phyloP scores from a whole-genome alignment of 2,797 vertebrate genomes.

The Chloroceryle inda region DNA sequence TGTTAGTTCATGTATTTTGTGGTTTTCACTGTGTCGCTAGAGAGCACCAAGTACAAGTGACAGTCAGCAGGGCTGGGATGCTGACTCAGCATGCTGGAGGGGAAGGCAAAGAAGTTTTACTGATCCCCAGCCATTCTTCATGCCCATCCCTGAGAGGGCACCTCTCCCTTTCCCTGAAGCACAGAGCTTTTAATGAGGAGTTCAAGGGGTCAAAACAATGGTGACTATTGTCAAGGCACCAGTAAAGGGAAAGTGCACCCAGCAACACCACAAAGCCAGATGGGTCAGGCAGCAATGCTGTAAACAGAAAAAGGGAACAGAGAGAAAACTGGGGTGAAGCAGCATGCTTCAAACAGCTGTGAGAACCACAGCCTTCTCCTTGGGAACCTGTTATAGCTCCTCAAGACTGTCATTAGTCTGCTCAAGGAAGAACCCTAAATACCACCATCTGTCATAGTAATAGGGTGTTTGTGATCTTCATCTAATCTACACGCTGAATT shows the following conservation, averaged over 20 bases:
- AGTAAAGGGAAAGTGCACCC: not conserved
- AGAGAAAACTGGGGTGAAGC: not conserved
- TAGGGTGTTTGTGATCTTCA: not conserved
- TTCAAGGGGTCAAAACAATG: not conserved
- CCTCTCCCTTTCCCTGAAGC: not conserved
- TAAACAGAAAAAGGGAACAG: slow-evolving; percentile 32
- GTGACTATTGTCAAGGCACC: not conserved
- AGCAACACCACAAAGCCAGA: not conserved
- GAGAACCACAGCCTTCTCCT: not conserved
- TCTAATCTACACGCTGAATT: not conserved
- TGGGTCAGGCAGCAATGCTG: not conserved
- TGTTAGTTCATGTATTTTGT: slow-evolving; percentile 55
- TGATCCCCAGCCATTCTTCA: not conserved
- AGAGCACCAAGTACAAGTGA: slow-evolving; percentile 8
- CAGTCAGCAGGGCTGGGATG: not conserved
- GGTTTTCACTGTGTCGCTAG: slow-evolving; percentile 40
- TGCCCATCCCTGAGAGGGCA: not conserved
- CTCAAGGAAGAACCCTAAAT: not conserved
- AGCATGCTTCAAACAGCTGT: not conserved
- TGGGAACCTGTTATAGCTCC: not conserved
- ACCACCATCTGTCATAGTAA: not conserved
- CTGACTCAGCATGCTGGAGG: slow-evolving; percentile 42
- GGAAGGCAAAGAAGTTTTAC: not conserved
- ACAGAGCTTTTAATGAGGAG: not conserved
- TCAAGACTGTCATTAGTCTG: not conserved